Conservation (phyloP, 2,797 vertebrate species). For the Alectoris magna region DNA sequence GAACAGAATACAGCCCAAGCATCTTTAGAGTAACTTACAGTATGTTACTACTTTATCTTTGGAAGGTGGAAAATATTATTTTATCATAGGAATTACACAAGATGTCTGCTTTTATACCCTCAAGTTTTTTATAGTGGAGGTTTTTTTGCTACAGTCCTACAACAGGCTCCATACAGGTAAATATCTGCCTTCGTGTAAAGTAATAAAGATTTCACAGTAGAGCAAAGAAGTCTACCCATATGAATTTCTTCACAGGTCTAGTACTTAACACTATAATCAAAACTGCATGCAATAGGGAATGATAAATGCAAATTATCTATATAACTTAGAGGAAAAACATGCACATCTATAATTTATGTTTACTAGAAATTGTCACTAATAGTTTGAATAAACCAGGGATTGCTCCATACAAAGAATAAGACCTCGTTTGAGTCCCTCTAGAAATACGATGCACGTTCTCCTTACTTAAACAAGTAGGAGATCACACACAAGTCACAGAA, state of each 20-base stretch:
- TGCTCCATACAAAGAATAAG: not conserved
- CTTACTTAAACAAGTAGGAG: not conserved
- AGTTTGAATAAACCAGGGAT: not conserved
- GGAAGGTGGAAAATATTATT: not conserved
- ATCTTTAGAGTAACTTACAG: not conserved
- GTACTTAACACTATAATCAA: not conserved
- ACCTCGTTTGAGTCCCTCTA: not conserved
- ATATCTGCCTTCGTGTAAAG: not conserved
- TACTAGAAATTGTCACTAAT: not conserved
- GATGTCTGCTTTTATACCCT: not conserved
- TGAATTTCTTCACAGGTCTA: not conserved
- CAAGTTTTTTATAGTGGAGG: not conserved
- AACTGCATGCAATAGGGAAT: accelerated
- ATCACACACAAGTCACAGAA: not conserved
- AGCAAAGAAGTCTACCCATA: not conserved
- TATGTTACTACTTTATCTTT: not conserved
- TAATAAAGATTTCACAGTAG: not conserved
- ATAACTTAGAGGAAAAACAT: not conserved
- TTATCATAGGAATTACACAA: not conserved
- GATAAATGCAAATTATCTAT: not conserved
- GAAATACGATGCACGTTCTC: not conserved
- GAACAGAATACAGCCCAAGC: not conserved
- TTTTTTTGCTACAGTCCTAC: not conserved
- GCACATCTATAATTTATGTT: not conserved
- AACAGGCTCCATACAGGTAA: not conserved